phyloP scores from a whole-genome alignment of 2,113 vertebrate genomes.

The Sardina pilchardus region DNA sequence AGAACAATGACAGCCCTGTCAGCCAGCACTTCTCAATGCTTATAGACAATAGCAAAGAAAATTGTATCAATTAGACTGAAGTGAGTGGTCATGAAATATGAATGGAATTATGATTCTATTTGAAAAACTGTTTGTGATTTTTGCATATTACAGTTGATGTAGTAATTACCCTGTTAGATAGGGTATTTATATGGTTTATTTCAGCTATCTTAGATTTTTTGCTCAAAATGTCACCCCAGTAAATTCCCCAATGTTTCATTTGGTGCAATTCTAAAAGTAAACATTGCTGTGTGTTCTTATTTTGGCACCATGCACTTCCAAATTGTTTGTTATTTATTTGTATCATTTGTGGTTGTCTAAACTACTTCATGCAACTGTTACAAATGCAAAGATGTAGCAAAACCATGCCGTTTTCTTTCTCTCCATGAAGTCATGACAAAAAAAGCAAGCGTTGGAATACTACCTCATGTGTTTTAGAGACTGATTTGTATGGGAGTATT shows the following conservation, averaged over 20 bases:
- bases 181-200: not conserved
- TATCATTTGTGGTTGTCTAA: not conserved
- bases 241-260: not conserved
- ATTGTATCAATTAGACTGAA: slow-evolving; percentile 87
- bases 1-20: slow-evolving; percentile 78
- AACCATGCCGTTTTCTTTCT: not conserved
- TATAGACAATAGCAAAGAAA: slow-evolving; percentile 95
- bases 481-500: not conserved
- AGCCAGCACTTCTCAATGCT: slow-evolving; percentile 91
- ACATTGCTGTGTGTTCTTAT: not conserved
- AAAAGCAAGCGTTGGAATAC: not conserved
- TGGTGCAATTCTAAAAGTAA: not conserved
- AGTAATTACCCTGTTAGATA: not conserved
- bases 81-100: not conserved
- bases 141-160: not conserved
- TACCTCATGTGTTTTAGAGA: slow-evolving; percentile 16
- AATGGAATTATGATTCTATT: not conserved
- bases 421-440: not conserved
- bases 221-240: not conserved
- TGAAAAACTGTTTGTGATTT: not conserved
- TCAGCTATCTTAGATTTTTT: not conserved
- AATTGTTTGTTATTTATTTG: not conserved
- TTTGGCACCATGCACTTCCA: not conserved
- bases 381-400: not conserved
- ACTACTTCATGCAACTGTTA: slow-evolving; percentile 54